phyloP scores from a whole-genome alignment of 2,888 invertebrate genomes.

The Trissonchulus latispiculum region DNA sequence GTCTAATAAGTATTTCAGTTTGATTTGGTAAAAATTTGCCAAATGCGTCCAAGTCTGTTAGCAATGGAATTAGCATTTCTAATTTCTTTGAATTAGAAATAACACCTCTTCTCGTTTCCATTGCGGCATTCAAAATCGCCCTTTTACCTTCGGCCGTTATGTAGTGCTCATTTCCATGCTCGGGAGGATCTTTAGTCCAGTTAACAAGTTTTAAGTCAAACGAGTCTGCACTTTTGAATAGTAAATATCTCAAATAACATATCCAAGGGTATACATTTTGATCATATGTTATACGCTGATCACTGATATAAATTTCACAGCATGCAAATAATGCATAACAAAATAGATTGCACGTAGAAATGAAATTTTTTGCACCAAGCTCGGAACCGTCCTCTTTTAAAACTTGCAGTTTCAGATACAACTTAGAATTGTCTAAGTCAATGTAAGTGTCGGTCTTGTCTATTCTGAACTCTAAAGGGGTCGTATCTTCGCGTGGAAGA shows the following conservation, averaged over 20 bases:
- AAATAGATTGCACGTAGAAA: neutral
- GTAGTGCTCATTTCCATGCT: neutral
- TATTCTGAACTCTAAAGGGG: neutral
- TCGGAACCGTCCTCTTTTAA: neutral
- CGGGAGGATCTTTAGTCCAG: neutral
- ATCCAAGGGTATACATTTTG: neutral
- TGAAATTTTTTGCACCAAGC: neutral
- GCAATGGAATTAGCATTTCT: neutral
- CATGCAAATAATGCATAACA: neutral
- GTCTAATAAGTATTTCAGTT: neutral
- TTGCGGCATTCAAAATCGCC: neutral
- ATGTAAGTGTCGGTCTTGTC: neutral
- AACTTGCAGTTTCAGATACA: neutral
- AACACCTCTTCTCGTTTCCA: neutral
- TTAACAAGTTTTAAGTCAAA: neutral
- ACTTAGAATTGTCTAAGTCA: neutral
- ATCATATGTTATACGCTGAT: neutral
- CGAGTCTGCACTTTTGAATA: neutral
- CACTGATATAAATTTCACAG: neutral
- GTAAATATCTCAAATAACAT: neutral
- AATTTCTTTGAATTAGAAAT: neutral
- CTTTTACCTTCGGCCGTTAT: neutral
- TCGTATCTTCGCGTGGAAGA: neutral
- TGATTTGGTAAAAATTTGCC: neutral
- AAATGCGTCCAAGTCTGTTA: neutral